Base-by-base conservation (phyloP, 1,140 invertebrate species). In the Chrysomallon squamiferum region DNA sequence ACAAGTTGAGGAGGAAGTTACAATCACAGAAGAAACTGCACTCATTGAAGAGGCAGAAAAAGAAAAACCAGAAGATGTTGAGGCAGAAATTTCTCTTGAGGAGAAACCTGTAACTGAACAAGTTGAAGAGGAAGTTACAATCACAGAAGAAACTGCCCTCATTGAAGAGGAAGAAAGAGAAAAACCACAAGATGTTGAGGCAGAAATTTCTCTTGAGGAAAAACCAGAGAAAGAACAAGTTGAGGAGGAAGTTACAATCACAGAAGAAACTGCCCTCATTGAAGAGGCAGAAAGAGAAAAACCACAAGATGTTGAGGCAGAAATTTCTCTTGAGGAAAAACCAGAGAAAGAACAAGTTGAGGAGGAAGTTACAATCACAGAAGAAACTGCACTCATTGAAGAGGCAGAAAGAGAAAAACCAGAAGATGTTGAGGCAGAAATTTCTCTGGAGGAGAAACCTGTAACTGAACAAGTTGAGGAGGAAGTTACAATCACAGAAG, bases 391-490 rank as follows among this genome's bases (percentile, higher is more conserved):
- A 56, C n/a, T n/a, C n/a, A n/a, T 45, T 47, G 58, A 58, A 57
- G 65, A 58, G 25, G 59, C 52, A 29, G 61, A 62, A 59, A 65
- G 22, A n/a, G n/a, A n/a, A n/a, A n/a, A 71, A 45, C 35, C 63
- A 32, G 64, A 67, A 32, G 63, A 60, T 35, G 70, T 61, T 62
- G 73, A 70, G 54, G 66, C 47, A 18, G 61, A 20, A 32, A 29
- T 64, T 56, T 49, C 45, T 3, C n/a, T 64, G n/a, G 27, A 49
- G 15, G 62, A 64, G 25, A 45, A 60, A 54, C 54, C 58, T 52
- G 52, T 54, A 61, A 20, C 27, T 11, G 35, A 43, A 15, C 35
- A 30, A 58, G 49, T 41, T 18, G 59, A 25, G 33, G 52, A 7
- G 54, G 64, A 69, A 50, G 33, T 52, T 43, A 43, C 52, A n/a